Evolutionary conservation across 2,797 vertebrate species (phyloP).

Genomic region (Gymnothorax javanicus): DNA sequence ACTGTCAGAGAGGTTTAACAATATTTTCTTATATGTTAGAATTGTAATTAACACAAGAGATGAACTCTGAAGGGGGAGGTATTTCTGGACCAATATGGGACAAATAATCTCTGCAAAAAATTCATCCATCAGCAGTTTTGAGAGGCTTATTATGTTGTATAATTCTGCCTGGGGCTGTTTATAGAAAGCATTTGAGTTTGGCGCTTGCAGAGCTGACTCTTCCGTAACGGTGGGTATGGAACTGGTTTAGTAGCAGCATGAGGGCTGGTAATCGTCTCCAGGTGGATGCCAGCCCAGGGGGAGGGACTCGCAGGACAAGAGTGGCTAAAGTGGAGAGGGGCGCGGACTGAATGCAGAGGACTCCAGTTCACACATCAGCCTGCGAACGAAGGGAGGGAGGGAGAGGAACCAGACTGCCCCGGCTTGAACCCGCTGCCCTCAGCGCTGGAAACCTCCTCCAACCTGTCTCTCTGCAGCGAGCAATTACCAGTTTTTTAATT

Average conservation of each 20-base stretch:
- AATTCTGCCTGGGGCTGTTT: neutral
- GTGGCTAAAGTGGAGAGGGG: neutral
- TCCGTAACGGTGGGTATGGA: slow-evolving; percentile 1
- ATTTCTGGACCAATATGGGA: neutral
- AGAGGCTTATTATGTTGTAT: neutral
- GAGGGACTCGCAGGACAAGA: neutral
- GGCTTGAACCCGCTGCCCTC: neutral
- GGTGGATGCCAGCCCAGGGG: slow-evolving; percentile 29
- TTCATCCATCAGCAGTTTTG: neutral
- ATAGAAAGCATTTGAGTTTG: neutral
- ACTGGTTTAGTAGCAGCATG: neutral
- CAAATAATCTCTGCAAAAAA: neutral
- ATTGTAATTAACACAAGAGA: neutral
- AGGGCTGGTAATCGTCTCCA: slow-evolving; percentile 33
- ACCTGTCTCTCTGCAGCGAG: neutral
- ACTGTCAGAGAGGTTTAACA: neutral
- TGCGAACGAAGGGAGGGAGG: neutral
- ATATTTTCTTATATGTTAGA: neutral
- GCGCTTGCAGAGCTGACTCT: neutral
- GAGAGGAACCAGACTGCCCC: neutral
- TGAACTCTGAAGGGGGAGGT: neutral
- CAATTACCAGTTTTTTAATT: neutral
- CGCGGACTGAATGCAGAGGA: neutral
- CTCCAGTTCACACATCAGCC: neutral
- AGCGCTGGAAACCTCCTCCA: neutral